Conservation (phyloP, 2,797 vertebrate species). For the Artibeus lituratus region DNA sequence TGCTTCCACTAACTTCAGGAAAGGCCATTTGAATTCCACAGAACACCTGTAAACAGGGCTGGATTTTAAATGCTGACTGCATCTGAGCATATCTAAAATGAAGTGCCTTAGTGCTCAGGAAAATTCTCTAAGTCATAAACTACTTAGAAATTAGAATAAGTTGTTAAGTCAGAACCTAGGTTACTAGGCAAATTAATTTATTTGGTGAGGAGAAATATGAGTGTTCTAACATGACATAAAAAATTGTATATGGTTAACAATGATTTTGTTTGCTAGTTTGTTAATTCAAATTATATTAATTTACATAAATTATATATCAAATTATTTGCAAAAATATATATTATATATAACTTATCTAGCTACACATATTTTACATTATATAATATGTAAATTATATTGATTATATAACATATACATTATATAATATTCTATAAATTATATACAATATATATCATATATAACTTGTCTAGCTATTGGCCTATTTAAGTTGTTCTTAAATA, state of each 20-base stretch:
- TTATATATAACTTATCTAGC: too few relatives aligned
- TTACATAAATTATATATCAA: too few relatives aligned
- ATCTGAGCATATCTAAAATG: background rate
- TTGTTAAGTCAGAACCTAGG: constrained; percentile 29
- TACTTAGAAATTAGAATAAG: constrained; percentile 29
- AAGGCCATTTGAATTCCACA: background rate
- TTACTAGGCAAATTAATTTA: constrained; percentile 16
- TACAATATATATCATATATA: background rate
- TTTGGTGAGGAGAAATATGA: background rate
- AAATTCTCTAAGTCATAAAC: constrained; percentile 28
- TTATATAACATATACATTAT: too few relatives aligned
- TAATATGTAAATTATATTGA: too few relatives aligned
- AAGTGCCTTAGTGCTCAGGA: constrained; percentile 19
- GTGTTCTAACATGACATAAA: constrained; percentile 15
- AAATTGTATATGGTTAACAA: constrained; percentile 3
- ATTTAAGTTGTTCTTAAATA: background rate
- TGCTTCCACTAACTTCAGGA: background rate
- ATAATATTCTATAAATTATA: too few relatives aligned
- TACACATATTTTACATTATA: too few relatives aligned
- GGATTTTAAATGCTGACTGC: background rate
- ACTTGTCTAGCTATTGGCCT: background rate
- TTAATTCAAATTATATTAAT: background rate
- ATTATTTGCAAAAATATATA: too few relatives aligned
- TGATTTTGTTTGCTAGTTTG: background rate
- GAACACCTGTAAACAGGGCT: constrained; percentile 15